Percentiles rank a stretch among this genome's conserved stretches.
Conservation (phyloP, 2,113 vertebrate species). For the Gambusia holbrooki region DNA sequence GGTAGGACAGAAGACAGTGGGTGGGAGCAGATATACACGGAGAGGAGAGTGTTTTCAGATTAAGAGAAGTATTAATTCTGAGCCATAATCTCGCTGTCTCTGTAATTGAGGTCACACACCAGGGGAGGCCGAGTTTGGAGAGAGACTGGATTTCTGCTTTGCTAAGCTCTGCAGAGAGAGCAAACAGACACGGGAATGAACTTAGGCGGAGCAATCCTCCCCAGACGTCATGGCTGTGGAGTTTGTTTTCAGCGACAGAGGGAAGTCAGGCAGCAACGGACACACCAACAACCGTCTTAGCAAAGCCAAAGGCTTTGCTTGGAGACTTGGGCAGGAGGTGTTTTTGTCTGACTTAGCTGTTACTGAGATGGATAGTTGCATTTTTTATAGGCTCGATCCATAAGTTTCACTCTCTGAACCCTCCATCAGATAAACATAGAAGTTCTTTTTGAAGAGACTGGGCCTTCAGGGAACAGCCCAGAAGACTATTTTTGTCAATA, state of each 20-base stretch:
- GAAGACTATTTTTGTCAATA: background rate
- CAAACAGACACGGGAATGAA: slow-evolving; percentile 56
- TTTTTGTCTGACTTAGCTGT: slow-evolving; percentile 10
- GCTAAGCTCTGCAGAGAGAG: slow-evolving; percentile 50
- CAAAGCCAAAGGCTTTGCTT: slow-evolving; percentile 2
- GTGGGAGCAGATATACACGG: slow-evolving; percentile 42
- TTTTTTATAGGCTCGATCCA: background rate
- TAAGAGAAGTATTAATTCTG: slow-evolving; percentile 74
- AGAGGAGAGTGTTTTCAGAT: slow-evolving; percentile 66
- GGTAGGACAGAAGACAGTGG: slow-evolving; percentile 35
- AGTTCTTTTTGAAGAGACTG: too few relatives aligned
- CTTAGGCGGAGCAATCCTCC: slow-evolving; percentile 42
- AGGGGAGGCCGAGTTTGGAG: slow-evolving; percentile 65
- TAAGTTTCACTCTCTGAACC: background rate
- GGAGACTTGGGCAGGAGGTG: background rate
- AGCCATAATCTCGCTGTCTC: slow-evolving; percentile 73
- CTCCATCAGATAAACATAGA: background rate
- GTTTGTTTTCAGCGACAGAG: slow-evolving; percentile 46
- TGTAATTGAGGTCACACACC: slow-evolving; percentile 78
- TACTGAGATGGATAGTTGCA: background rate
- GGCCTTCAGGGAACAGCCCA: background rate
- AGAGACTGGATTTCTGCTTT: slow-evolving; percentile 58
- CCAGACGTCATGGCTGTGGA: slow-evolving; percentile 24
- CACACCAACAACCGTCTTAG: slow-evolving; percentile 21
- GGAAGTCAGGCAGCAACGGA: slow-evolving; percentile 22